Evolutionary conservation across 1,140 invertebrate genomes (phyloP).

Genomic region (Lysiphlebus fabarum): DNA sequence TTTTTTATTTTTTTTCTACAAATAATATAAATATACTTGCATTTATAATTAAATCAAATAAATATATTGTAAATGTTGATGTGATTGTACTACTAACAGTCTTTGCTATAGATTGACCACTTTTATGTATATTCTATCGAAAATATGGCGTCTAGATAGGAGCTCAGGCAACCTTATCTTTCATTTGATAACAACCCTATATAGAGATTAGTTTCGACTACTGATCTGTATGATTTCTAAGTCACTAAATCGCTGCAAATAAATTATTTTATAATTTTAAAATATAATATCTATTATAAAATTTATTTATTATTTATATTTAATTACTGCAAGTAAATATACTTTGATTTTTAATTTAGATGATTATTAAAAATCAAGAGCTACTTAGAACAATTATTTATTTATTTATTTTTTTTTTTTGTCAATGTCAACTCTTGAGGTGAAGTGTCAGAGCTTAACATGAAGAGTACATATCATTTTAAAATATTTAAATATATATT

Average conservation of each 20-base stretch:
- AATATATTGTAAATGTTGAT: too few relatives aligned
- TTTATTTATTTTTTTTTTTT: neutral
- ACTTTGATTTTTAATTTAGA: neutral
- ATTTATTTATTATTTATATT: too few relatives aligned
- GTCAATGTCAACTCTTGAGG: neutral
- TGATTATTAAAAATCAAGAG: neutral
- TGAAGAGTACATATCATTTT: neutral
- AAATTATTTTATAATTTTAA: too few relatives aligned
- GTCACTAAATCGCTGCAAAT: neutral
- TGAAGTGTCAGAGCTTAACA: conserved; percentile 1
- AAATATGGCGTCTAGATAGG: conserved; percentile 54
- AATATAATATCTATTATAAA: too few relatives aligned
- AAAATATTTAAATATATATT: neutral
- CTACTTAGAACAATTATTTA: too few relatives aligned
- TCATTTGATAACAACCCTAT: conserved; percentile 38
- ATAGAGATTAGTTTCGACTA: conserved; percentile 47
- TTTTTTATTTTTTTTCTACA: too few relatives aligned
- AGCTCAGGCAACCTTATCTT: conserved; percentile 52
- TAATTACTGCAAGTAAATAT: too few relatives aligned
- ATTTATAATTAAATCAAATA: too few relatives aligned
- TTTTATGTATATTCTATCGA: conserved; percentile 50
- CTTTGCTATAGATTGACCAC: conserved; percentile 13
- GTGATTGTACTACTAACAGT: conserved; percentile 12
- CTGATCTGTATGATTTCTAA: conserved; percentile 29
- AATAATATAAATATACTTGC: too few relatives aligned